Evolutionary conservation across 2,113 vertebrate species (phyloP), one percentile per base, ranked within the genome.

Genomic region (Hoplias malabaricus): DNA sequence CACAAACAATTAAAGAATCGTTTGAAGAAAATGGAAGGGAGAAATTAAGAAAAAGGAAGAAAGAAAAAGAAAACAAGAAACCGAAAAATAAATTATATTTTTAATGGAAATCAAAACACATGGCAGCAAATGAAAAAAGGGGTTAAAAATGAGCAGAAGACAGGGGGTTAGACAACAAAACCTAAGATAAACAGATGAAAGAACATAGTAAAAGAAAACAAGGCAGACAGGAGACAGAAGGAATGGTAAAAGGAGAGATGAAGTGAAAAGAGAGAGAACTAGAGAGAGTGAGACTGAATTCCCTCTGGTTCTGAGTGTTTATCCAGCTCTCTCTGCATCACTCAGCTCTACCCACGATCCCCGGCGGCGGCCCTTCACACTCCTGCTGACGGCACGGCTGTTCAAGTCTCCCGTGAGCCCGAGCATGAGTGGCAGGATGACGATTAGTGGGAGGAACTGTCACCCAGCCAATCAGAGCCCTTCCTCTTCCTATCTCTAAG

Each of bases 371-470:
- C 23, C 29, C 19, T 34, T 80, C 73, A 75, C 40, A 31, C 62
- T 70, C 61, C 6, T 14, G 38, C 66, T 65, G 27, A 67, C 70
- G 4, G 8, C 11, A 59, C 56, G 29, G 56, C 31, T 56, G 23
- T 57, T 54, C 53, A 69, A 14, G 69, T 82, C 59, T 82, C 80
- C 75, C 69, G 69, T 19, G 29, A 42, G 69, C 38, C 80, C 13
- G 3, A 40, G 65, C 9, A 2, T 38, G 68, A 63, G 73, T 63
- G 78, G 68, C 73, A 77, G 54, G 34, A 14, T 72, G 69, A n/a
- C 23, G n/a, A 7, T 71, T 36, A 57, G 59, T 72, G 68, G 76
- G 80, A 36, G 75, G 80, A 69, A 69, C 62, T 73, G 75, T 81
- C 53, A 68, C 19, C 10, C 53, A 78, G 80, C 75, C 74, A 78